Percentiles rank a stretch among this genome's conserved stretches.
Evolutionary conservation across 2,888 invertebrate genomes (phyloP).

Genomic region (Isoperla grammatica): DNA sequence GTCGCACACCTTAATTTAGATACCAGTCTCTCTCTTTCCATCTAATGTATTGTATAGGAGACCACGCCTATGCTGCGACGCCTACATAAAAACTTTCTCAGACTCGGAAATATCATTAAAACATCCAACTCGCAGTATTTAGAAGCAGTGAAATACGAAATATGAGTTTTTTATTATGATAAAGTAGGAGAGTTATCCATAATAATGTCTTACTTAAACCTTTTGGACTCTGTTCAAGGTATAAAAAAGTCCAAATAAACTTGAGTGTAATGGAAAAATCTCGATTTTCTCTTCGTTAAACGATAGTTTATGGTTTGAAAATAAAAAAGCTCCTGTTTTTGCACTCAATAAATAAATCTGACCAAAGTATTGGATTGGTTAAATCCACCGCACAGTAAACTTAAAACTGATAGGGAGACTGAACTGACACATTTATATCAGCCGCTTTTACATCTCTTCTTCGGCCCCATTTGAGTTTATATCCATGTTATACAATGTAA

Average conservation of each 20-base stretch:
- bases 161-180: constrained; percentile 5
- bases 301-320: no score
- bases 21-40: constrained; percentile 6
- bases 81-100: constrained; percentile 9
- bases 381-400: no score
- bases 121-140: constrained; percentile 1
- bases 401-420: no score
- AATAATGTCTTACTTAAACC: background rate
- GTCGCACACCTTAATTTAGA: constrained; percentile 13
- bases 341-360: no score
- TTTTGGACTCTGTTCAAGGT: background rate
- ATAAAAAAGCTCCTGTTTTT: no score
- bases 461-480: no score
- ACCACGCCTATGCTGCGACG: constrained; percentile 16
- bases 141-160: constrained; percentile 15
- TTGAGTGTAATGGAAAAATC: background rate
- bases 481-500: no score
- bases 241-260: background rate
- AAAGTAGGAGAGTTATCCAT: background rate
- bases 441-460: no score
- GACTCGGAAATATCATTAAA: constrained; percentile 1
- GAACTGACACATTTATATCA: no score
- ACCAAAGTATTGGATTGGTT: no score
- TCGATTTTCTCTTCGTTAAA: no score
- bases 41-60: constrained; percentile 17